Conservation (phyloP, 2,797 vertebrate species). For the Euphonia xanthogaster region DNA sequence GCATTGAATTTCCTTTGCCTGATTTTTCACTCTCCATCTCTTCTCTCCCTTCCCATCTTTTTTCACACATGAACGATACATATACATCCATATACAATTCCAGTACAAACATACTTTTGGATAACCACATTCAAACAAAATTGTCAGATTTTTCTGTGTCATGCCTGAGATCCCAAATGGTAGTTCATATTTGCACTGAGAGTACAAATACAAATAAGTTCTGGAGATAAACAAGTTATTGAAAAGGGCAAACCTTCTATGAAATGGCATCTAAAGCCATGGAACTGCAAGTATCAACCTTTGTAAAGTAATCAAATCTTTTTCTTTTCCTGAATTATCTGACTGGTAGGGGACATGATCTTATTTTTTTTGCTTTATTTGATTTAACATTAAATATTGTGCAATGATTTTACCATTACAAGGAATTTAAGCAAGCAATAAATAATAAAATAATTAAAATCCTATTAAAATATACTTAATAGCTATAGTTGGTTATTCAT, state of each 20-base stretch:
- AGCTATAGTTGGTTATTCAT: background rate
- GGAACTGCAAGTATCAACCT: constrained; percentile 68
- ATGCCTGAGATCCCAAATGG: constrained; percentile 65
- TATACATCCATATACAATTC: background rate
- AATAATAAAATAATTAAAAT: background rate
- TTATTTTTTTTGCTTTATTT: background rate
- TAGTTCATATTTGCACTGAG: constrained; percentile 62
- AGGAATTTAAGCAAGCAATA: background rate
- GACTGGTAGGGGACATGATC: background rate
- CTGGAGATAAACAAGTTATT: constrained; percentile 77
- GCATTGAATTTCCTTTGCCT: background rate
- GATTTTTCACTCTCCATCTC: background rate
- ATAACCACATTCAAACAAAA: constrained; percentile 72
- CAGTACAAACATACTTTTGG: constrained; percentile 76
- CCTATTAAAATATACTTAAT: background rate
- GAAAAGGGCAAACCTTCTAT: constrained; percentile 72
- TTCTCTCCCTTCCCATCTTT: background rate
- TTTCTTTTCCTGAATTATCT: background rate
- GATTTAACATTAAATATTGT: background rate
- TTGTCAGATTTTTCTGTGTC: constrained; percentile 73
- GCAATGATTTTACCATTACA: background rate
- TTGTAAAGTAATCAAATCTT: background rate
- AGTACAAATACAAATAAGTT: constrained; percentile 53
- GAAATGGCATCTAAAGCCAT: constrained; percentile 72
- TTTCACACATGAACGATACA: background rate